A percentile compares a stretch with the other conserved stretches of the same genome.
These are phyloP conservation scores for Acrocephalus kingi DNA, from an alignment of 2,113 vertebrate genomes.

Conservation along the genomic window DNA sequence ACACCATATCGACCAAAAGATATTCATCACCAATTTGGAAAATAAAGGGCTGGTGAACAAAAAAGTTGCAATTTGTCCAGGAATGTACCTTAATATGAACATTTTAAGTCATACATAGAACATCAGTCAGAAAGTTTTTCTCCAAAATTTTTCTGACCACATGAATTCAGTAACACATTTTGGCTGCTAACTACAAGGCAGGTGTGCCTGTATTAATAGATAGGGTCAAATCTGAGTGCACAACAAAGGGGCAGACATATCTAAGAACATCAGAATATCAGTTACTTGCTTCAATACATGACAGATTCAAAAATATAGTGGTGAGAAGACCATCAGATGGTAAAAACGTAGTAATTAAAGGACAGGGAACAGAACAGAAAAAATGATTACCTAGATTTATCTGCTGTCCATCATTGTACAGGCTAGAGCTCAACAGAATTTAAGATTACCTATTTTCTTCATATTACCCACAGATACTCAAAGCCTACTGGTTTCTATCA, in stretches of 20 bases:
- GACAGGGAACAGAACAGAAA: not conserved
- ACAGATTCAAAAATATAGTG: not conserved
- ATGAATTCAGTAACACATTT: not conserved
- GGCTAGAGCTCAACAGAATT: not conserved
- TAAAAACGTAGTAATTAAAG: not conserved
- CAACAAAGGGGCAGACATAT: not conserved
- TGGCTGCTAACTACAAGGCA: not conserved
- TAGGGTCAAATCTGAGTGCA: rapidly evolving
- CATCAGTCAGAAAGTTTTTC: not conserved
- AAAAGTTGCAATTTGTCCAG: not conserved
- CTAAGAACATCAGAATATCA: not conserved
- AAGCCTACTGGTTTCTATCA: not conserved
- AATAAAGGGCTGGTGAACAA: not conserved
- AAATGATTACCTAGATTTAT: not conserved
- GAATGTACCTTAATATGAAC: not conserved
- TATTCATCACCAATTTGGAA: not conserved
- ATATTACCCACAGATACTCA: not conserved
- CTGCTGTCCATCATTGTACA: not conserved
- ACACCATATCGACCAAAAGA: not conserved
- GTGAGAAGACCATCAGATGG: not conserved
- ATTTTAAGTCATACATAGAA: not conserved
- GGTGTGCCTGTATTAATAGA: rapidly evolving
- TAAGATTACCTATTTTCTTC: not conserved
- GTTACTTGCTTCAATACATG: not conserved
- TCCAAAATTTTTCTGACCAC: not conserved